Evolutionary conservation across 2,113 vertebrate species (phyloP), one percentile per base, ranked within the genome.

Genomic region (Triplophysa siluroides): DNA sequence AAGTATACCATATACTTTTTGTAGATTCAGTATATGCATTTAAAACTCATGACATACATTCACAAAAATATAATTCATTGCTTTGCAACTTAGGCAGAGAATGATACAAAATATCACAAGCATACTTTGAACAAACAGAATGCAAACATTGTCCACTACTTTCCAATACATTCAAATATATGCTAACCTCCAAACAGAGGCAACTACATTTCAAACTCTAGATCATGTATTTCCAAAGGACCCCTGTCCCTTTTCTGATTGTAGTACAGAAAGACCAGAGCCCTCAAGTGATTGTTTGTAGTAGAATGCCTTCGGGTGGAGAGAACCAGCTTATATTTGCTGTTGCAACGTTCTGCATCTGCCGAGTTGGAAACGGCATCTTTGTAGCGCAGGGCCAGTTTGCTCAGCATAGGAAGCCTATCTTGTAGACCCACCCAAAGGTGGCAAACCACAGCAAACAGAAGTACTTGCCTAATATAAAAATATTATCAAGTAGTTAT

Each of bases 401-500:
- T 58, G 74, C 60, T 76, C 58, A 23, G 23, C 60, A 76, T 12
- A 61, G 58, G 58, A 76, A 64, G 74, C 45, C 18, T 18, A 19
- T 54, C 52, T 16, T 54, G 18, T 8, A 56, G 4, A 8, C 52
- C 14, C 18, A 56, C 52, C 18, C 16, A 56, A 56, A 56, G 16
- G 52, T 56, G 18, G 18, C 52, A 18, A 56, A 56, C 18, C 18
- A 16, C 52, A 16, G 18, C 52, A 38, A 2, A 56, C 52, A 56
- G 52, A 56, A 19, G 52, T 16, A 18, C 52, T 38, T 38, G 33
- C 33, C 33, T 38, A 38, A 38, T 38, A 38, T 38, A 7, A 38
- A 38, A 38, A 38, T 38, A 38, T 38, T 7, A 38, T 38, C 33
- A 38, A 38, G 33, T 38, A 38, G 33, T 38, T 7, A 38, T 7